Conservation (phyloP, 2,113 vertebrate genomes). For the Cryptoleucopteryx plumbea region DNA sequence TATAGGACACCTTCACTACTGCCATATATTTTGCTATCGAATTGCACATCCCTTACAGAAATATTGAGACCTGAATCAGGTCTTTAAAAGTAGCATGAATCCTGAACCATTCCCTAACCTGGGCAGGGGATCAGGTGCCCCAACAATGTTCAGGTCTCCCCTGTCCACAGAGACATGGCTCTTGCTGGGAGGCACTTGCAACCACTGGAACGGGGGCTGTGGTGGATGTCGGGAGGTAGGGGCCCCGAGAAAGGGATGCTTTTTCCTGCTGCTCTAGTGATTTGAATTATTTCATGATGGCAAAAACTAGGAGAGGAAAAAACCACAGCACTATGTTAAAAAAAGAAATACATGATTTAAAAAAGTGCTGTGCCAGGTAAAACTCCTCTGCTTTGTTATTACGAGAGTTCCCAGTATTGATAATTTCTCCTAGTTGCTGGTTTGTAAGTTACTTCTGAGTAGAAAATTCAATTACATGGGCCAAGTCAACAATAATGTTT, state of each 20-base stretch:
- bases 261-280: background rate
- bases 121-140: background rate
- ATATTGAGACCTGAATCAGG: background rate
- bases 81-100: background rate
- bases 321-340: background rate
- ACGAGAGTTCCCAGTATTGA: conserved; percentile 51
- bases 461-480: conserved; percentile 69
- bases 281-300: conserved; percentile 49
- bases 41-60: background rate
- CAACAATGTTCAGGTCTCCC: background rate
- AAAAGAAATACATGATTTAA: background rate
- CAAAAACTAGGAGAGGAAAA: conserved; percentile 22
- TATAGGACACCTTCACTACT: background rate
- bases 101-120: background rate
- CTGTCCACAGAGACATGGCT: background rate
- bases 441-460: conserved; percentile 61
- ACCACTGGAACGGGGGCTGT: background rate
- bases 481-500: conserved; percentile 70
- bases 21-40: rapidly evolving
- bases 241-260: background rate
- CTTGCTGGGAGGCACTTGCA: background rate
- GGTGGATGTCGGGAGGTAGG: background rate
- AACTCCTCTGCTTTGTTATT: conserved; percentile 44
- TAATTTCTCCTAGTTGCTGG: conserved; percentile 59
- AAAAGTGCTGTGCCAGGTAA: conserved; percentile 57